These are phyloP conservation scores for Kradibia gibbosae DNA, from an alignment of 1,140 invertebrate species.

Conservation along the genomic window DNA sequence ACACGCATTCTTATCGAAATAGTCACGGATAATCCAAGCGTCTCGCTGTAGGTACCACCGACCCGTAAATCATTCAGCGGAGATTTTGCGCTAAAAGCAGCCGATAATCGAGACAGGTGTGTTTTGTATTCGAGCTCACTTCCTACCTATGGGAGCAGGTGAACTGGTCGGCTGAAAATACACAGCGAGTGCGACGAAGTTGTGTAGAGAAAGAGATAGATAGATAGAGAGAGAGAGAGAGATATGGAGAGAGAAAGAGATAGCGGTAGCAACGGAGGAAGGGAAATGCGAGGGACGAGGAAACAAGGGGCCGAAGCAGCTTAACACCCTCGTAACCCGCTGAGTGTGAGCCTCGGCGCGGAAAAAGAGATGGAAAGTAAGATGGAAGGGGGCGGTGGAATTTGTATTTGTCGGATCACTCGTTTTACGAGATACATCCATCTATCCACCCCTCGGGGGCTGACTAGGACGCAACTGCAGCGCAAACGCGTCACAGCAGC, in stretches of 20 bases:
- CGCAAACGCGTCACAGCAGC: slow-evolving; percentile 10
- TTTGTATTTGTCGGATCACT: slow-evolving; percentile 59
- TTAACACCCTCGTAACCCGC: slow-evolving; percentile 60
- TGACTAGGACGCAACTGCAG: not conserved
- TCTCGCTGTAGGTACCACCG: not conserved
- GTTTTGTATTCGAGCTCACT: not conserved
- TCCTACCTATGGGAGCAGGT: not conserved
- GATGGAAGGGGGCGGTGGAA: slow-evolving; percentile 50
- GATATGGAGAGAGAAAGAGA: not conserved
- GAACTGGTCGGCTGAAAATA: slow-evolving; percentile 27
- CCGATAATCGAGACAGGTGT: slow-evolving; percentile 39
- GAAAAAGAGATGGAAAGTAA: slow-evolving; percentile 54
- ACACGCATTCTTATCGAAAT: not conserved
- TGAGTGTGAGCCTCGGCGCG: slow-evolving; percentile 55
- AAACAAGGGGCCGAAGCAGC: slow-evolving; percentile 57
- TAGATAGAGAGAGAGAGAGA: not conserved
- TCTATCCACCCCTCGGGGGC: slow-evolving; percentile 33
- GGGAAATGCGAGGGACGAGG: too few species aligned
- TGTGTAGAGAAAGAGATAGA: not conserved
- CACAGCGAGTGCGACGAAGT: not conserved
- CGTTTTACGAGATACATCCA: slow-evolving; percentile 55
- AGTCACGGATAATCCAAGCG: slow-evolving; percentile 24
- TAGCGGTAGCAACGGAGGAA: too few species aligned
- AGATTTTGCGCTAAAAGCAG: slow-evolving; percentile 34
- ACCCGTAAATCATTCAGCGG: slow-evolving; percentile 50